Percentiles rank a stretch among this genome's conserved stretches.
These are phyloP conservation scores for Chlorops oryzae DNA, from an alignment of 1,140 invertebrate genomes.

Conservation along the genomic window DNA sequence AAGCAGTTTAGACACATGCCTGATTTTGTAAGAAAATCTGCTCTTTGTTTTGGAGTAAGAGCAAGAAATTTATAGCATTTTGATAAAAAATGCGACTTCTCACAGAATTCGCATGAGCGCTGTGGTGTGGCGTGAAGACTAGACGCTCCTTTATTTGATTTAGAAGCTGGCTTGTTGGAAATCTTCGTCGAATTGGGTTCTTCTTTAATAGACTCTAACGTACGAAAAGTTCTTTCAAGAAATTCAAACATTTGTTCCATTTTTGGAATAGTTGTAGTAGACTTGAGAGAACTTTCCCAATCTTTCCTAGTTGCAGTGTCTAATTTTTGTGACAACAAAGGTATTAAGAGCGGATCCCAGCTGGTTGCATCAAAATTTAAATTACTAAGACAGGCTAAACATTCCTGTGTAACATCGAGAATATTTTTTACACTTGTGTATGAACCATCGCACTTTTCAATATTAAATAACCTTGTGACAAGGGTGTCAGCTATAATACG, in stretches of 20 bases:
- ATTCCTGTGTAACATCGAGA: slow-evolving; percentile 5
- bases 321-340: neutral
- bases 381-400: slow-evolving; percentile 3
- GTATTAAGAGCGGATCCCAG: slow-evolving; percentile 4
- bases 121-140: no score
- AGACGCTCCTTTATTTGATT: no score
- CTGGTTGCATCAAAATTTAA: neutral
- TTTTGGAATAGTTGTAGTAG: neutral
- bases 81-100: neutral
- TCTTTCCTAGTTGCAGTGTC: neutral
- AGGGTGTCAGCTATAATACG: neutral
- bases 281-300: slow-evolving; percentile 8
- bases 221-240: slow-evolving; percentile 7
- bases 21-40: neutral
- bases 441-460: neutral
- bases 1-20: slow-evolving; percentile 7
- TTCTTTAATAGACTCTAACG: slow-evolving; percentile 5
- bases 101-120: slow-evolving; percentile 7
- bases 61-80: slow-evolving; percentile 7
- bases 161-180: no score
- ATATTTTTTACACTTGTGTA: neutral
- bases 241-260: neutral
- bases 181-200: neutral
- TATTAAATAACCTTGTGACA: neutral
- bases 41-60: neutral